Evolutionary conservation across 2,113 vertebrate species (phyloP), one percentile per base, ranked within the genome.

Genomic region (Lagenorhynchus albirostris): DNA sequence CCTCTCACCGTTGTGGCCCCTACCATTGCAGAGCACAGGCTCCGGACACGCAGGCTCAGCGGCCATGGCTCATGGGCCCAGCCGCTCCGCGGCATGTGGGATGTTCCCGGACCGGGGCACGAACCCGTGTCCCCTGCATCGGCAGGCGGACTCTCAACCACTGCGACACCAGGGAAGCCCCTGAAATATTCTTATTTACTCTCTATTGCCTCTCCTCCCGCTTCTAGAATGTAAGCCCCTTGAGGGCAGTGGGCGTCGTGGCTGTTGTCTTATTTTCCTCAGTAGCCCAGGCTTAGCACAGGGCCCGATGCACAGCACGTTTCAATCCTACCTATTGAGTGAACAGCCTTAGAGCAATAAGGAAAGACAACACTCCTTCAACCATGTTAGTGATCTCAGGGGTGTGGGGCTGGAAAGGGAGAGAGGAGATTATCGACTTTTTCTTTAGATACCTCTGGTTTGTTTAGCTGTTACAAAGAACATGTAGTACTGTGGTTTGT

Each of bases 401-500:
- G 50, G 18, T 53, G 7, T 55, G 44, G 89, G 63, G 62, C 87
- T 77, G 92, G 36, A 26, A n/a, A 58, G 50, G 36, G 23, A 60
- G 60, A 47, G 50, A n/a, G 50, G 36, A 62, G 63, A 41, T 33
- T 31, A 8, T 50, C 31, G 4, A 21, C 31, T 33, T 73, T n/a
- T 31, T 68, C 65, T 97, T 65, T 36, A 50, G 44, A 8, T 21
- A 11, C 38, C n/a, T 96, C 68, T 70, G 87, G 67, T 95, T 93
- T 80, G 74, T 94, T 86, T 80, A 65, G 82, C 60, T 65, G 58
- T 77, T 95, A 65, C 68, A 83, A 84, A 94, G 95, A 95, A 95
- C 91, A 74, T 20, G 81, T 41, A 41, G 67, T 91, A 88, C 68
- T 67, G 8, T 67, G 89, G 31, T 25, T 91, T 92, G 65, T 95